Evolutionary conservation across 2,797 vertebrate species (phyloP).

Genomic region (Euthynnus affinis): DNA sequence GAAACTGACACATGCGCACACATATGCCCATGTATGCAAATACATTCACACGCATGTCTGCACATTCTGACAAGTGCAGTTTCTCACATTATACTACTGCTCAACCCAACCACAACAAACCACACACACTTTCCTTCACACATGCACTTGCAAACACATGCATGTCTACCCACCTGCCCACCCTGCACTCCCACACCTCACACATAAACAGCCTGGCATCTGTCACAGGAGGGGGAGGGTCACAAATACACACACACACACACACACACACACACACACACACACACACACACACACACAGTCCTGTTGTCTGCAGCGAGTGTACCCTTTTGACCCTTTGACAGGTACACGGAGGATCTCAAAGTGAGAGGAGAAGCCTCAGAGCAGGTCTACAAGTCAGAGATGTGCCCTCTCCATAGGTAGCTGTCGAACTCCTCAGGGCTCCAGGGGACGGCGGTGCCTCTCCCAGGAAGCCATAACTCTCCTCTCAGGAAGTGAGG

Average conservation of each 20-base stretch:
- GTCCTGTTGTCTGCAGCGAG: slow-evolving; percentile 75
- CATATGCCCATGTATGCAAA: slow-evolving; percentile 69
- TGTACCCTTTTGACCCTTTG: slow-evolving; percentile 83
- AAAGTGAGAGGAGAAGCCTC: slow-evolving; percentile 82
- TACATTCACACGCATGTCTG: slow-evolving; percentile 63
- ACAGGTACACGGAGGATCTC: slow-evolving; percentile 85
- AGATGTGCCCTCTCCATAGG: slow-evolving; percentile 85
- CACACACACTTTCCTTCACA: slow-evolving; percentile 55
- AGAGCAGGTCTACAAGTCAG: slow-evolving; percentile 83
- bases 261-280: slow-evolving; percentile 58
- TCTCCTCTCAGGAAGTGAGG: slow-evolving; percentile 86
- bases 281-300: slow-evolving; percentile 67
- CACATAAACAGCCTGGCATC: slow-evolving; percentile 82
- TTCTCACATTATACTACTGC: slow-evolving; percentile 62
- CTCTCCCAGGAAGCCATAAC: slow-evolving; percentile 86
- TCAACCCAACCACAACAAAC: slow-evolving; percentile 39
- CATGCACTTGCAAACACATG: slow-evolving; percentile 55
- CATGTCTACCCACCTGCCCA: slow-evolving; percentile 71
- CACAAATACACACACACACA: slow-evolving; percentile 23
- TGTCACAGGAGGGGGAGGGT: slow-evolving; percentile 77
- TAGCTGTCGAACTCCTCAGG: slow-evolving; percentile 83
- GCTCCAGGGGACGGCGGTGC: slow-evolving; percentile 75
- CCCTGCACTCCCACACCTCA: slow-evolving; percentile 70
- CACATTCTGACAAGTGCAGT: slow-evolving; percentile 71
- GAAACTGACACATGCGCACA: slow-evolving; percentile 40